Conservation (phyloP, 2,113 vertebrate genomes). For the Thinocorus orbignyianus region DNA sequence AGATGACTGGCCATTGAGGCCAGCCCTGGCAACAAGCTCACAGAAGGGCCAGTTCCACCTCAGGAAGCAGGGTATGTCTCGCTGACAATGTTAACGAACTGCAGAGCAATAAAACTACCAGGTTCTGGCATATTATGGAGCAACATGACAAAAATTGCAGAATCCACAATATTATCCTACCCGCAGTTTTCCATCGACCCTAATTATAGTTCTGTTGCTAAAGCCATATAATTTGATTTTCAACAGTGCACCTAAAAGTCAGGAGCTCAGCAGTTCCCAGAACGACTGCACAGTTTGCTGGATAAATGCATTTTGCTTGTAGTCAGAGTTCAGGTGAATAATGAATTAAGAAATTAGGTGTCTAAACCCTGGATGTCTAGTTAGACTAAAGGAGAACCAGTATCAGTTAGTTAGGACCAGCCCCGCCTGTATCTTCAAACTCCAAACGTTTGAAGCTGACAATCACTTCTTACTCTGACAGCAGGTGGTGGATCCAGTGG, state of each 20-base stretch:
- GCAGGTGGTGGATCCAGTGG: not conserved
- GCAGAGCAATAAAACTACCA: not conserved
- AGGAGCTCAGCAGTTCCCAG: conserved; percentile 33
- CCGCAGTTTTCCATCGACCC: conserved; percentile 31
- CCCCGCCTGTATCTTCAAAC: not conserved
- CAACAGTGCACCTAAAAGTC: conserved; percentile 39
- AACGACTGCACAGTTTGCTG: conserved; percentile 16
- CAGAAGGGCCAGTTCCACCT: not conserved
- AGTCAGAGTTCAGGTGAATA: not conserved
- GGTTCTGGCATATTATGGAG: not conserved
- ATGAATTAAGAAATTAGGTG: not conserved
- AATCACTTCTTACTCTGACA: not conserved
- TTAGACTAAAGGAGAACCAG: not conserved
- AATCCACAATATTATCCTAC: conserved; percentile 17
- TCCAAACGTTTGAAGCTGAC: not conserved
- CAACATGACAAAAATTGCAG: conserved; percentile 48
- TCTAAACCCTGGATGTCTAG: not conserved
- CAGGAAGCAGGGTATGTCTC: not conserved
- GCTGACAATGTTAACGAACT: not conserved
- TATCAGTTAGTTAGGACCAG: not conserved
- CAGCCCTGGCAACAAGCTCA: not conserved
- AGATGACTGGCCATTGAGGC: not conserved
- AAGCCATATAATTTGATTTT: conserved; percentile 55
- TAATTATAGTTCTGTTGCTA: conserved; percentile 59
- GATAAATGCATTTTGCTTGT: conserved; percentile 22